Evolutionary conservation across 2,797 vertebrate species (phyloP).

Genomic region (Sebastes goodei): DNA sequence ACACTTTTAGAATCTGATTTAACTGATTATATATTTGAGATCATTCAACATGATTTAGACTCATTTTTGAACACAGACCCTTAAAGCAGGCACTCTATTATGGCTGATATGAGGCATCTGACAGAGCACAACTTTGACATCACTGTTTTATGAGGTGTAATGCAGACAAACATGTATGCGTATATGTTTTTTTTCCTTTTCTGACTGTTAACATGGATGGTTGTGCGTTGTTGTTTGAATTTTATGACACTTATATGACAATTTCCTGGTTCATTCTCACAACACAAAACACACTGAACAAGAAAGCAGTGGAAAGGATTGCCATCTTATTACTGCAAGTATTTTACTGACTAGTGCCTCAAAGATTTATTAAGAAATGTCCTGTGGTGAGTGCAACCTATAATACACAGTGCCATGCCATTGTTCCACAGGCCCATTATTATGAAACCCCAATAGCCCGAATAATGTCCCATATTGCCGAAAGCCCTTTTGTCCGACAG

Average conservation of each 20-base stretch:
- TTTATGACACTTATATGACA: neutral
- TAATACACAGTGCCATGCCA: neutral
- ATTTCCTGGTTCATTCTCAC: neutral
- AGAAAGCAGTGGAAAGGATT: neutral
- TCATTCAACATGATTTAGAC: neutral
- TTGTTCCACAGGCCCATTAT: neutral
- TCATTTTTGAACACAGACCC: neutral
- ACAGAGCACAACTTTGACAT: neutral
- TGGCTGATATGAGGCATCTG: neutral
- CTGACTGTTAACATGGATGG: neutral
- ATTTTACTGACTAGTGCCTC: neutral
- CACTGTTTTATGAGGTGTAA: too few species aligned
- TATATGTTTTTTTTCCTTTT: neutral
- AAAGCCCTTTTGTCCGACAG: too few species aligned
- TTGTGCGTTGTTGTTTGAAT: rapidly evolving
- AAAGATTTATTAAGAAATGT: neutral
- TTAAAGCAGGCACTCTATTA: neutral
- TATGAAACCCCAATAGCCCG: too few species aligned
- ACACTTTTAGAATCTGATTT: neutral
- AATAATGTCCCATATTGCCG: too few species aligned
- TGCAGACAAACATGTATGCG: too few species aligned
- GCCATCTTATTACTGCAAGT: neutral
- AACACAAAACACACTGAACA: neutral
- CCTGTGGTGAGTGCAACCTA: neutral
- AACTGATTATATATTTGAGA: neutral